A percentile compares a stretch with the other conserved stretches of the same genome.
phyloP scores from a whole-genome alignment of 2,888 invertebrate genomes.

The Amphiduros pacificus region DNA sequence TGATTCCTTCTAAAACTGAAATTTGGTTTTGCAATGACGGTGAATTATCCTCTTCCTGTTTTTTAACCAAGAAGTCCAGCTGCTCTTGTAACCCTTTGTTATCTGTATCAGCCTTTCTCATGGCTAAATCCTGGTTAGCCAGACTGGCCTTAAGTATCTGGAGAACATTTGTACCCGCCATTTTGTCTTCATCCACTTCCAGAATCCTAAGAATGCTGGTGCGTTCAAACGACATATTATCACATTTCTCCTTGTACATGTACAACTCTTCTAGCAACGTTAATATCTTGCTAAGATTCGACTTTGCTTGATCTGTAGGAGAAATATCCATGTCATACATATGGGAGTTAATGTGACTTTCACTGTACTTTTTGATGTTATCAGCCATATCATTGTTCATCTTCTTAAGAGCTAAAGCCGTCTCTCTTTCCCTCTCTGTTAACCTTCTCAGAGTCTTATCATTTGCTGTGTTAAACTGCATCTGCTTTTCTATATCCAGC shows the following conservation, averaged over 20 bases:
- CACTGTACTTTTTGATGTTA: neutral
- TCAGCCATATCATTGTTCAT: slow-evolving; percentile 11
- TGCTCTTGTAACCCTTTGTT: neutral
- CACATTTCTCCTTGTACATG: slow-evolving; percentile 34
- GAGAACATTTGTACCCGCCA: neutral
- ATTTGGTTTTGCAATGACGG: neutral
- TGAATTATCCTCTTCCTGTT: neutral
- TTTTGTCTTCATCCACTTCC: neutral
- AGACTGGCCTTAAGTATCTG: slow-evolving; percentile 1
- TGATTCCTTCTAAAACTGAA: neutral
- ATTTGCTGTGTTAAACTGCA: slow-evolving; percentile 43
- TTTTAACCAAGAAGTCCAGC: neutral
- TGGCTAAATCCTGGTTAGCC: neutral
- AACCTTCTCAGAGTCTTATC: slow-evolving; percentile 37
- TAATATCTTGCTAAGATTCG: slow-evolving; percentile 28
- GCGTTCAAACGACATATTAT: slow-evolving; percentile 38
- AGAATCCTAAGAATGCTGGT: neutral
- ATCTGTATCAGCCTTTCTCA: neutral
- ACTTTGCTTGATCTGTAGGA: slow-evolving; percentile 8
- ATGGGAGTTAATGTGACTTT: neutral
- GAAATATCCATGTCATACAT: neutral
- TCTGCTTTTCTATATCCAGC: slow-evolving; percentile 37
- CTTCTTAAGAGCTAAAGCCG: slow-evolving; percentile 1
- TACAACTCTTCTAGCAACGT: slow-evolving; percentile 34
- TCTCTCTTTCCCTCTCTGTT: slow-evolving; percentile 7